Conservation (phyloP, 2,888 invertebrate genomes). For the Lasioglossum calceatum region DNA sequence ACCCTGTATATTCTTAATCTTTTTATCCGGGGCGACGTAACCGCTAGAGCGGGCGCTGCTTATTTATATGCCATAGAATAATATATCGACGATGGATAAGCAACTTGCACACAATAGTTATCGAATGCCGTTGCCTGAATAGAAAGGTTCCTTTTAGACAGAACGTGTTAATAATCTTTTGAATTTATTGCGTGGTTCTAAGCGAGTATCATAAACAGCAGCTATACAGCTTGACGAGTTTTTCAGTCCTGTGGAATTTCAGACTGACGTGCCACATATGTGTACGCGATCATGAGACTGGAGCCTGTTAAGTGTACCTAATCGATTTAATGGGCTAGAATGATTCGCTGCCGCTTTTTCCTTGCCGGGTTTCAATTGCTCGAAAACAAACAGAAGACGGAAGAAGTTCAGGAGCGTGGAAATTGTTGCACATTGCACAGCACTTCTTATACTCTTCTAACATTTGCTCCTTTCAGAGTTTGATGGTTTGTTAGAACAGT, state of each 20-base stretch:
- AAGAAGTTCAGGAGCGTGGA: not conserved
- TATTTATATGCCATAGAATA: too few relatives aligned
- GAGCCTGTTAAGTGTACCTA: not conserved
- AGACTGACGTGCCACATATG: not conserved
- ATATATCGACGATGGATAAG: too few relatives aligned
- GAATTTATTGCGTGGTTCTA: not conserved
- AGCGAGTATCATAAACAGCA: not conserved
- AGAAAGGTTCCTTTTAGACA: too few relatives aligned
- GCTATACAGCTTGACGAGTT: not conserved
- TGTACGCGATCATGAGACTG: not conserved
- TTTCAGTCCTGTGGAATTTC: too few relatives aligned
- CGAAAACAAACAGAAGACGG: not conserved
- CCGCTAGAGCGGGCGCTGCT: too few relatives aligned
- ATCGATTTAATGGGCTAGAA: slow-evolving; percentile 25
- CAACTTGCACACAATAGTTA: too few relatives aligned
- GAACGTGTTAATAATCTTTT: too few relatives aligned
- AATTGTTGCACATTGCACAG: not conserved
- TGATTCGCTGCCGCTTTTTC: not conserved
- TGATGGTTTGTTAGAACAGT: not conserved
- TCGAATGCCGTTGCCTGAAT: too few relatives aligned
- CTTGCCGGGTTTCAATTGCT: not conserved
- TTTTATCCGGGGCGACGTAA: too few relatives aligned
- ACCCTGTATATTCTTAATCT: too few relatives aligned
- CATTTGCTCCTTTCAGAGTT: not conserved
- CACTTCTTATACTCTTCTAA: not conserved